A percentile compares a stretch with the other conserved stretches of the same genome.
phyloP scores from a whole-genome alignment of 2,888 invertebrate genomes.

The Ophion ventricosus region DNA sequence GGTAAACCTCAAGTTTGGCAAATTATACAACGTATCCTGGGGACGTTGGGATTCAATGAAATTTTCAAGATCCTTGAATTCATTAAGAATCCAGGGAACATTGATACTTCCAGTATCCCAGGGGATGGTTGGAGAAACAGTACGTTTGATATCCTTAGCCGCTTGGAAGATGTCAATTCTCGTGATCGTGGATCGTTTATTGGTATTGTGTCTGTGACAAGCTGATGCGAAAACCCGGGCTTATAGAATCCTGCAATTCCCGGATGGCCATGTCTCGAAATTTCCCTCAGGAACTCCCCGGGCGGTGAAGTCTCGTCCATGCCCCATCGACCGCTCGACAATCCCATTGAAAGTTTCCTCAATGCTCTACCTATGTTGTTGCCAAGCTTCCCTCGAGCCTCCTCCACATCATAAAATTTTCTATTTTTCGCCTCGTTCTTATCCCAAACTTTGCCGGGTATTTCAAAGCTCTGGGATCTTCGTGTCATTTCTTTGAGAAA shows the following conservation, averaged over 20 bases:
- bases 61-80: neutral
- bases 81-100: neutral
- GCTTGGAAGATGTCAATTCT: slow-evolving; percentile 2
- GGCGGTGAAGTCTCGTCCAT: slow-evolving; percentile 58
- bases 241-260: slow-evolving; percentile 29
- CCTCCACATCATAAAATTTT: slow-evolving; percentile 37
- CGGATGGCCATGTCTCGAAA: slow-evolving; percentile 29
- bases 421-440: slow-evolving; percentile 36
- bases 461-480: slow-evolving; percentile 20
- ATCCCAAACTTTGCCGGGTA: slow-evolving; percentile 4
- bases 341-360: slow-evolving; percentile 47
- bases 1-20: slow-evolving; percentile 1
- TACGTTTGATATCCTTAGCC: neutral
- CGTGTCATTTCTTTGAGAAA: slow-evolving; percentile 45
- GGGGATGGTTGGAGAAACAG: slow-evolving; percentile 15
- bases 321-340: slow-evolving; percentile 63
- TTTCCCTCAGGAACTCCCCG: slow-evolving; percentile 65
- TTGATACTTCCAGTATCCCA: neutral
- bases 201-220: neutral
- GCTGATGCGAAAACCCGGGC: slow-evolving; percentile 11
- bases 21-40: slow-evolving; percentile 6
- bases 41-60: neutral
- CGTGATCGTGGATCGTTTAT: slow-evolving; percentile 38
- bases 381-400: slow-evolving; percentile 22
- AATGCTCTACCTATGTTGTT: slow-evolving; percentile 29